These are phyloP conservation scores for Craterocephalus amniculus DNA, from an alignment of 2,797 vertebrate genomes.

Conservation along the genomic window DNA sequence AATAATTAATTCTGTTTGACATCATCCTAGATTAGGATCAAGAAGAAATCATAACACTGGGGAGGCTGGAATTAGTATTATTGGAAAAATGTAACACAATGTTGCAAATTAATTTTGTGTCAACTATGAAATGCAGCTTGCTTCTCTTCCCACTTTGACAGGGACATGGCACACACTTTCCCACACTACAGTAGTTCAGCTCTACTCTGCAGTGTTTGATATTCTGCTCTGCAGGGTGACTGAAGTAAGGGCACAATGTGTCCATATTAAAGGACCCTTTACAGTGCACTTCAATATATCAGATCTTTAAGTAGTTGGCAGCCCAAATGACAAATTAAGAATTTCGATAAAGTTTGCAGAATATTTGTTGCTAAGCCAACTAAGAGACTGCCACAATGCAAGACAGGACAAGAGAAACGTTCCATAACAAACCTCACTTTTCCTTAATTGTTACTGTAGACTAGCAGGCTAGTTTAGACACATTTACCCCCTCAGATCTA, in stretches of 20 bases:
- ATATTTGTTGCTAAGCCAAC: conserved; percentile 8
- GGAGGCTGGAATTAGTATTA: neutral
- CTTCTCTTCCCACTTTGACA: conserved; percentile 1
- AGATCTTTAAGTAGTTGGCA: conserved; percentile 36
- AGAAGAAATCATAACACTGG: neutral
- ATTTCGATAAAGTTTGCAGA: conserved; percentile 10
- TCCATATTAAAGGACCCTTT: conserved; percentile 44
- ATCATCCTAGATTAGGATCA: neutral
- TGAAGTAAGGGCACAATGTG: conserved; percentile 36
- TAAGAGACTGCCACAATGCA: neutral
- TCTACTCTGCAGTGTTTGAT: neutral
- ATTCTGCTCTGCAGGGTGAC: conserved; percentile 21
- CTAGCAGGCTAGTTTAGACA: too few relatives aligned
- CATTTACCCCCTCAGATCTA: too few relatives aligned
- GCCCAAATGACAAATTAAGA: conserved; percentile 14
- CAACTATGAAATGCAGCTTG: neutral
- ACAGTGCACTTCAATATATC: conserved; percentile 41
- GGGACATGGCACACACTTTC: neutral
- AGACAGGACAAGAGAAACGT: neutral
- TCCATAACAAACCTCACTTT: neutral
- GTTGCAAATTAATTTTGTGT: neutral
- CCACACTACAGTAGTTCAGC: neutral
- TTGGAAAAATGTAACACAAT: neutral
- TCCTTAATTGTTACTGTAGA: neutral
- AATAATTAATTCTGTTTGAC: neutral